These are phyloP conservation scores for Melanerpes aurifrons DNA, from an alignment of 2,113 vertebrate genomes.

Conservation along the genomic window DNA sequence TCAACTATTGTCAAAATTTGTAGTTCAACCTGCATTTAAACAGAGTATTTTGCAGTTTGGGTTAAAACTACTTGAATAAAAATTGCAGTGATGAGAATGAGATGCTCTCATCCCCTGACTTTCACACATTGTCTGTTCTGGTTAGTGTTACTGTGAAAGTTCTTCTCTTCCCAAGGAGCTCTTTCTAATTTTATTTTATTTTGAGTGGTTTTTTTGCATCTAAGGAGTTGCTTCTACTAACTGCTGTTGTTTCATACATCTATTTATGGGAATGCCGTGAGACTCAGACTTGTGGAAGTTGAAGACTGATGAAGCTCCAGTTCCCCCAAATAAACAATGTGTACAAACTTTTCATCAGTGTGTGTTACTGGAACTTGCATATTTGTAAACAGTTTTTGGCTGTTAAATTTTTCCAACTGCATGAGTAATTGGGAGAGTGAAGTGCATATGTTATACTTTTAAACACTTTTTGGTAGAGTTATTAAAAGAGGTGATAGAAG, in stretches of 20 bases:
- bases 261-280: background rate
- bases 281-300: background rate
- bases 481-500: background rate
- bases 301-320: background rate
- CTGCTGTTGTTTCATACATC: background rate
- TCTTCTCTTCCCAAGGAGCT: background rate
- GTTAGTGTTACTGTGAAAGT: constrained; percentile 5
- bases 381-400: background rate
- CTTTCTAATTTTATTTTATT: background rate
- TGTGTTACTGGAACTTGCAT: background rate
- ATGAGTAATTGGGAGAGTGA: background rate
- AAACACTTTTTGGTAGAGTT: background rate
- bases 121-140: constrained; percentile 12
- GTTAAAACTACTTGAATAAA: constrained; percentile 11
- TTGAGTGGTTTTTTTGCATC: background rate
- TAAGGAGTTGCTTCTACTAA: background rate
- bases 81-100: background rate
- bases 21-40: constrained; percentile 13
- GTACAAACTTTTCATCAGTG: background rate
- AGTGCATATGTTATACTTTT: background rate
- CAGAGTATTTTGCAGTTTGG: constrained; percentile 16
- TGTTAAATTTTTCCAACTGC: background rate
- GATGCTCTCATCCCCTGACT: background rate
- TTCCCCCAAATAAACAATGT: background rate
- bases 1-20: background rate